A percentile compares a stretch with the other conserved stretches of the same genome.
Evolutionary conservation across 2,888 invertebrate species (phyloP).

Genomic region (Lysandra bellargus): DNA sequence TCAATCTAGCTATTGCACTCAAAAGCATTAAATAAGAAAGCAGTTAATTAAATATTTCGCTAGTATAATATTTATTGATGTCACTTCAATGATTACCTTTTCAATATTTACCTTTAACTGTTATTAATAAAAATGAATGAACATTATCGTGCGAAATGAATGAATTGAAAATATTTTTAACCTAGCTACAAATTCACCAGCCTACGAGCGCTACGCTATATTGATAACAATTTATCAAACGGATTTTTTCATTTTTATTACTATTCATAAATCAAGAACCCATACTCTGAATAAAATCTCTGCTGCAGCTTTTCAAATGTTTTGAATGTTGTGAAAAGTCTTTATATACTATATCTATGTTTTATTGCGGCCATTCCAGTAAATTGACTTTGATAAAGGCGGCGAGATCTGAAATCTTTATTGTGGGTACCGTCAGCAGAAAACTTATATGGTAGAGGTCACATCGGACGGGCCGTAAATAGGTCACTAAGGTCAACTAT

Average conservation of each 20-base stretch:
- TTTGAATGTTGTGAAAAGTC: constrained; percentile 13
- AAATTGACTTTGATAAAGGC: constrained; percentile 30
- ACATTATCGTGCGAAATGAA: neutral
- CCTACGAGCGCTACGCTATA: neutral
- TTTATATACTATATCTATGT: constrained; percentile 5
- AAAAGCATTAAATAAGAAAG: too few relatives aligned
- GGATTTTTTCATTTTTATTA: constrained; percentile 21
- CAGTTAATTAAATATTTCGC: too few relatives aligned
- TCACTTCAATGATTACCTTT: neutral
- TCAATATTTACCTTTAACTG: neutral
- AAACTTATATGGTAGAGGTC: constrained; percentile 24
- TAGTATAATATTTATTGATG: too few relatives aligned
- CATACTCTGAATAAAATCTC: constrained; percentile 19
- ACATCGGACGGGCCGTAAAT: neutral
- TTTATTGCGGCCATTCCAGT: constrained; percentile 23
- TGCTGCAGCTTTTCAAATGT: constrained; percentile 16
- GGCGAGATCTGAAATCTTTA: constrained; percentile 25
- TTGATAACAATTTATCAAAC: constrained; percentile 22
- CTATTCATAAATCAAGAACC: constrained; percentile 24
- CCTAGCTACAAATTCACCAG: constrained; percentile 4
- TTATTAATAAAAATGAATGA: neutral
- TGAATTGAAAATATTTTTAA: constrained; percentile 6
- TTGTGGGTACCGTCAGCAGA: constrained; percentile 26
- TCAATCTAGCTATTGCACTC: too few relatives aligned
- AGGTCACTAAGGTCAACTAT: constrained; percentile 16